Evolutionary conservation across 2,888 invertebrate species (phyloP).

Genomic region (Macaria notata): DNA sequence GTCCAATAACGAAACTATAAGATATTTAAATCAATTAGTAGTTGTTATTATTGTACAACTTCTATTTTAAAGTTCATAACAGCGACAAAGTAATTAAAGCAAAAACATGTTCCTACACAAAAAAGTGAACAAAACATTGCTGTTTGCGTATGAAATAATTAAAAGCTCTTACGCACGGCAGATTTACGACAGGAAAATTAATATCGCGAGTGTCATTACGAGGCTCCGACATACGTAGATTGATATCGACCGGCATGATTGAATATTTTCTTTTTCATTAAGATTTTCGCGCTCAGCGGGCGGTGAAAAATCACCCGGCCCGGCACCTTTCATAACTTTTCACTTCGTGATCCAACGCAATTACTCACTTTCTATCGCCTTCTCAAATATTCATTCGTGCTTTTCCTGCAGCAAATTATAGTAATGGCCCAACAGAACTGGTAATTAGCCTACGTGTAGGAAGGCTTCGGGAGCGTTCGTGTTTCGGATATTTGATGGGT

Average conservation of each 20-base stretch:
- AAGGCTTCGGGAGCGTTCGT: constrained; percentile 52
- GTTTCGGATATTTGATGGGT: constrained; percentile 44
- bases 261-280: constrained; percentile 76
- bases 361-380: constrained; percentile 80
- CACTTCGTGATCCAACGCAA: constrained; percentile 80
- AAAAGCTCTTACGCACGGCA: not conserved
- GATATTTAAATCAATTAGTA: too few species aligned
- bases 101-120: too few species aligned
- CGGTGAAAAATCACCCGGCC: constrained; percentile 75
- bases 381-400: constrained; percentile 81
- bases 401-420: constrained; percentile 78
- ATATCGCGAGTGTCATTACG: too few species aligned
- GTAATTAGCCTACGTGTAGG: constrained; percentile 70
- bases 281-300: constrained; percentile 65
- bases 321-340: constrained; percentile 81
- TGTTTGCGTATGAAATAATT: too few species aligned
- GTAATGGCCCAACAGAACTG: constrained; percentile 74
- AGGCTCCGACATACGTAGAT: constrained; percentile 24
- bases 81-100: too few species aligned
- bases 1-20: too few species aligned
- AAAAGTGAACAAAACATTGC: too few species aligned
- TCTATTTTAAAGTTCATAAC: too few species aligned
- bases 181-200: not conserved
- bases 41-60: too few species aligned
- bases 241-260: constrained; percentile 55